These are phyloP conservation scores for Teleiodes luculella DNA, from an alignment of 2,888 invertebrate genomes.

Conservation along the genomic window DNA sequence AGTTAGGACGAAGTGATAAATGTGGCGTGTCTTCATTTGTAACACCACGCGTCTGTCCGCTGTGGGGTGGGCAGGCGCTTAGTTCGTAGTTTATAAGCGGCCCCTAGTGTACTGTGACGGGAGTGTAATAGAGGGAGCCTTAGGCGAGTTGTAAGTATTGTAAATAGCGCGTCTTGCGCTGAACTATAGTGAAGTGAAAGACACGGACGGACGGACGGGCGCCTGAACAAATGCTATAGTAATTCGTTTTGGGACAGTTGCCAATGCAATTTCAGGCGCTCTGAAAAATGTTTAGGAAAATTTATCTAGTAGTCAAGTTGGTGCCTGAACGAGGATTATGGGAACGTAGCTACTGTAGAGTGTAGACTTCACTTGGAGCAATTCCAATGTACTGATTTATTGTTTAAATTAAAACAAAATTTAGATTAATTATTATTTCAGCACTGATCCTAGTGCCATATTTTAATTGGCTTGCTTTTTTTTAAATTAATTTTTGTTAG, in stretches of 20 bases:
- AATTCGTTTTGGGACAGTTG: neutral
- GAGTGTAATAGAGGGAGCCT: conserved; percentile 39
- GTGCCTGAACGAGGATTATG: conserved; percentile 65
- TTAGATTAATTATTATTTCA: conserved; percentile 66
- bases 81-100: conserved; percentile 46
- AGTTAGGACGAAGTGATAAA: conserved; percentile 64
- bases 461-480: conserved; percentile 69
- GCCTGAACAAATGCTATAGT: neutral
- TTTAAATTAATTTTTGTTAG: conserved; percentile 58
- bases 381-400: conserved; percentile 75
- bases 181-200: neutral
- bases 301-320: conserved; percentile 69
- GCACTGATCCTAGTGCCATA: conserved; percentile 77
- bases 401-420: conserved; percentile 52
- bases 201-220: too few species aligned
- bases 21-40: conserved; percentile 40
- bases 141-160: conserved; percentile 28
- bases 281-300: conserved; percentile 61
- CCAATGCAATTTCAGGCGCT: neutral
- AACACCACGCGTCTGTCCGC: conserved; percentile 37
- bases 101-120: conserved; percentile 38
- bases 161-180: neutral
- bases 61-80: conserved; percentile 31
- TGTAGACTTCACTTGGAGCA: conserved; percentile 58
- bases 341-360: conserved; percentile 48